Percentiles rank a stretch among this genome's conserved stretches.
These are phyloP conservation scores for Agrypnus murinus DNA, from an alignment of 2,888 invertebrate genomes.

Conservation along the genomic window DNA sequence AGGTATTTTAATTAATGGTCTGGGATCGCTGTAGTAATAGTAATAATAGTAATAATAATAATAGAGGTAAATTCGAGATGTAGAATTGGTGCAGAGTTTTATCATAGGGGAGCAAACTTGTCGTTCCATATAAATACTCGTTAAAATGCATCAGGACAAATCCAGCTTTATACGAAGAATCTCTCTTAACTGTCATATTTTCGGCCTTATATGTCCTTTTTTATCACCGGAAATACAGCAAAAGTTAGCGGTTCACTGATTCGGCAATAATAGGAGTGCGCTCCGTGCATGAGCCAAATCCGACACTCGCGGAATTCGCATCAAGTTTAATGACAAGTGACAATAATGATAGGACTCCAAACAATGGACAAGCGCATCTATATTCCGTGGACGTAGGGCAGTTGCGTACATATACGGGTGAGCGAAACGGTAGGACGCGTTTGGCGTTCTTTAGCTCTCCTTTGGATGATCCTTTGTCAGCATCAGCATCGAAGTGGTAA, in stretches of 20 bases:
- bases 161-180: constrained; percentile 54
- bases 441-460: not conserved
- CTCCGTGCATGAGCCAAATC: constrained; percentile 49
- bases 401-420: constrained; percentile 27
- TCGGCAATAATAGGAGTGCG: constrained; percentile 53
- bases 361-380: constrained; percentile 51
- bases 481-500: constrained; percentile 19
- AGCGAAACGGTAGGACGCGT: not conserved
- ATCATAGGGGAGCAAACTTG: constrained; percentile 23
- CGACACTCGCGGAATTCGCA: constrained; percentile 50
- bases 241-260: constrained; percentile 57
- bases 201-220: constrained; percentile 54
- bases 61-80: constrained; percentile 2
- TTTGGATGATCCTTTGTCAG: constrained; percentile 29
- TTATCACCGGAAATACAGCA: constrained; percentile 57
- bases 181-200: constrained; percentile 55
- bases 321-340: constrained; percentile 59
- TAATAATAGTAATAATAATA: no score
- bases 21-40: not conserved
- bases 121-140: constrained; percentile 54
- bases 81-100: constrained; percentile 7
- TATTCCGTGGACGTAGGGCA: constrained; percentile 45
- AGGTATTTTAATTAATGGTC: constrained; percentile 16
- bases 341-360: constrained; percentile 56
- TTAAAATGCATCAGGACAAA: constrained; percentile 56